A percentile compares a stretch with the other conserved stretches of the same genome.
phyloP scores from a whole-genome alignment of 2,797 vertebrate species.

The Rhodeus uyekii region DNA sequence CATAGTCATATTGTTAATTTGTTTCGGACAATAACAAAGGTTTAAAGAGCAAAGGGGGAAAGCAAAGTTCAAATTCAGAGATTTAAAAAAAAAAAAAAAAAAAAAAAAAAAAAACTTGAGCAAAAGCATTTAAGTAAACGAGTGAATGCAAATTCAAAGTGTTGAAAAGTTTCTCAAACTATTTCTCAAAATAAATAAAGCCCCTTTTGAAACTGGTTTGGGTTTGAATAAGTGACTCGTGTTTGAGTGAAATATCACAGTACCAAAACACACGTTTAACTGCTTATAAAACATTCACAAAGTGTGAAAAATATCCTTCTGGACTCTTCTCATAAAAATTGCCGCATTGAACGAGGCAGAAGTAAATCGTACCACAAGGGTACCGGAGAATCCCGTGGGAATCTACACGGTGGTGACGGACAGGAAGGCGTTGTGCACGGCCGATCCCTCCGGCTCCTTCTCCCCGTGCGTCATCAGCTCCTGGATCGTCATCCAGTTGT shows the following conservation, averaged over 20 bases:
- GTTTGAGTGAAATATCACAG: conserved; percentile 57
- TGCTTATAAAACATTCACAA: conserved; percentile 94
- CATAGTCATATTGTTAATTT: too few relatives aligned
- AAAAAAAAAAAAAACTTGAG: neutral
- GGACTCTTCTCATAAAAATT: conserved; percentile 84
- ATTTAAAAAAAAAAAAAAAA: neutral
- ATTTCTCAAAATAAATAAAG: too few relatives aligned
- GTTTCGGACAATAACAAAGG: too few relatives aligned
- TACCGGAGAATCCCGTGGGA: conserved; percentile 55
- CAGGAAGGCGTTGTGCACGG: conserved; percentile 94
- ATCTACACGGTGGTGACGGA: conserved; percentile 96
- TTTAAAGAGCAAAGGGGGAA: too few relatives aligned
- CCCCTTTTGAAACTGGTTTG: too few relatives aligned
- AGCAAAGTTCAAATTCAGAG: neutral
- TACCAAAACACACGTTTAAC: conserved; percentile 72
- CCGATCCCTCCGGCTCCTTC: conserved; percentile 90
- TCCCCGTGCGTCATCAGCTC: conserved; percentile 97
- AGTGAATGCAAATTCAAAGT: neutral
- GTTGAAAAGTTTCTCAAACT: neutral
- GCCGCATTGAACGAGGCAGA: conserved; percentile 99
- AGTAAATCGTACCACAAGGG: conserved; percentile 91
- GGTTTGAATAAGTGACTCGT: neutral
- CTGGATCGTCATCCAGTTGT: conserved; percentile 99
- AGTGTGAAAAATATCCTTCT: conserved; percentile 91
- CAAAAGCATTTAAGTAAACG: neutral